These are phyloP conservation scores for Drosophila jambulina DNA, from an alignment of 1,140 invertebrate species.

Conservation along the genomic window DNA sequence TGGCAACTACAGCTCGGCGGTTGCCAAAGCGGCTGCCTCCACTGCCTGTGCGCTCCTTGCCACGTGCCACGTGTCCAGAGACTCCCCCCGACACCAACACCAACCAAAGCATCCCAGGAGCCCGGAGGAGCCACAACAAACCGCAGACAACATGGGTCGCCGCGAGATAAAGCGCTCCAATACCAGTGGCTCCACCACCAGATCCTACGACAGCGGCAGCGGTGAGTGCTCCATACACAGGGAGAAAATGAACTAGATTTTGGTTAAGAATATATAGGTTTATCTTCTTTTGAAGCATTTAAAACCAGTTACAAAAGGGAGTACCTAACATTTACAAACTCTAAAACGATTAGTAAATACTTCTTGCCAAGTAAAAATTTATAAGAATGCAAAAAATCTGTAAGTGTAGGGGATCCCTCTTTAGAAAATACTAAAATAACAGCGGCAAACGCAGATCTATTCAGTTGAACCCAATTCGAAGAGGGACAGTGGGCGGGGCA, in stretches of 20 bases:
- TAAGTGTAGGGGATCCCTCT: not conserved
- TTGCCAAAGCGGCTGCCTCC: slow-evolving; percentile 69
- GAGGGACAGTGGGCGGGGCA: slow-evolving; percentile 9
- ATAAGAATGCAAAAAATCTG: too few relatives aligned
- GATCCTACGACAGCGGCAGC: slow-evolving; percentile 82
- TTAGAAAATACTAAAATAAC: slow-evolving; percentile 15
- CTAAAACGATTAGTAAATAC: too few relatives aligned
- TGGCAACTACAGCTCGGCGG: slow-evolving; percentile 59
- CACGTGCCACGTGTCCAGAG: slow-evolving; percentile 71
- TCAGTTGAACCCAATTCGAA: slow-evolving; percentile 42
- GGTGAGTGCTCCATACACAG: slow-evolving; percentile 60
- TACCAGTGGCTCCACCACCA: slow-evolving; percentile 79
- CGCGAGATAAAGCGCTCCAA: slow-evolving; percentile 84
- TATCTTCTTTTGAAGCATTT: not conserved
- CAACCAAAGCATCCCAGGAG: slow-evolving; percentile 19
- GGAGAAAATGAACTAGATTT: not conserved
- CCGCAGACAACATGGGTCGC: slow-evolving; percentile 76
- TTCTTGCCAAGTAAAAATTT: too few relatives aligned
- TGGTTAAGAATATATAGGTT: too few relatives aligned
- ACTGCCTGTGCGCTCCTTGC: slow-evolving; percentile 70
- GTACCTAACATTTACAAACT: too few relatives aligned
- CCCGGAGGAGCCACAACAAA: slow-evolving; percentile 36
- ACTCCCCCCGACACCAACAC: slow-evolving; percentile 44
- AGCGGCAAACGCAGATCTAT: slow-evolving; percentile 45
- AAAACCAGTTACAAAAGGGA: too few relatives aligned